A percentile compares a stretch with the other conserved stretches of the same genome.
Evolutionary conservation across 2,888 invertebrate genomes (phyloP).

Genomic region (Eilema griseolum): DNA sequence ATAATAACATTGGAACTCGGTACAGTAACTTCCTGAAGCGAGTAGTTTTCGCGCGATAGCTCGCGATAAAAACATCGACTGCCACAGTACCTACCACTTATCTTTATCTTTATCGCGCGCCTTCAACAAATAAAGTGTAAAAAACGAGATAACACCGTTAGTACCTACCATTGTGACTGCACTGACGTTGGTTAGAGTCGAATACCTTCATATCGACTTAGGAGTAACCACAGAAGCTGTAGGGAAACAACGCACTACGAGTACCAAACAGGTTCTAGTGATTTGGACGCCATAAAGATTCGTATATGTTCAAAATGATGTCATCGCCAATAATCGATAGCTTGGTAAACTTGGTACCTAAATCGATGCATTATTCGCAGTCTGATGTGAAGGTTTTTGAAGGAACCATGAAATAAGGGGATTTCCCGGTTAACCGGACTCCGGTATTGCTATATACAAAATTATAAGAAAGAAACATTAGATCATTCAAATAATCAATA

Average conservation of each 20-base stretch:
- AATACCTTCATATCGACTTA: background rate
- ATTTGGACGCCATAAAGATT: background rate
- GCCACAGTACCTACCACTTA: constrained; percentile 81
- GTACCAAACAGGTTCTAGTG: constrained; percentile 6
- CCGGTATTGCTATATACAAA: too few relatives aligned
- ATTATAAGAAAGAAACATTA: too few relatives aligned
- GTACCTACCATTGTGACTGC: constrained; percentile 69
- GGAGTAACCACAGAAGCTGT: constrained; percentile 1
- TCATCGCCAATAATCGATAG: constrained; percentile 8
- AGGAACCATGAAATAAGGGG: background rate
- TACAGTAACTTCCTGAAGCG: constrained; percentile 69
- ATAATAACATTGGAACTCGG: constrained; percentile 46
- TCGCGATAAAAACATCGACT: constrained; percentile 77
- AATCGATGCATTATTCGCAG: background rate
- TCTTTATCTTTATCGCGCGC: constrained; percentile 83
- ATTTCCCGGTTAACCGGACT: too few relatives aligned
- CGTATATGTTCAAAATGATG: background rate
- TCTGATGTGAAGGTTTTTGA: background rate
- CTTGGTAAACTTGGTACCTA: background rate
- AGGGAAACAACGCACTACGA: background rate
- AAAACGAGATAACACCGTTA: constrained; percentile 78
- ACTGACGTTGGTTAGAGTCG: constrained; percentile 52
- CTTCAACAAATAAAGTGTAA: constrained; percentile 85
- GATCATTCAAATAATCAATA: too few relatives aligned
- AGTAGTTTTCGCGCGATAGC: constrained; percentile 77